A percentile compares a stretch with the other conserved stretches of the same genome.
These are phyloP conservation scores for Yponomeuta plumbellus DNA, from an alignment of 2,888 invertebrate genomes.

Conservation along the genomic window DNA sequence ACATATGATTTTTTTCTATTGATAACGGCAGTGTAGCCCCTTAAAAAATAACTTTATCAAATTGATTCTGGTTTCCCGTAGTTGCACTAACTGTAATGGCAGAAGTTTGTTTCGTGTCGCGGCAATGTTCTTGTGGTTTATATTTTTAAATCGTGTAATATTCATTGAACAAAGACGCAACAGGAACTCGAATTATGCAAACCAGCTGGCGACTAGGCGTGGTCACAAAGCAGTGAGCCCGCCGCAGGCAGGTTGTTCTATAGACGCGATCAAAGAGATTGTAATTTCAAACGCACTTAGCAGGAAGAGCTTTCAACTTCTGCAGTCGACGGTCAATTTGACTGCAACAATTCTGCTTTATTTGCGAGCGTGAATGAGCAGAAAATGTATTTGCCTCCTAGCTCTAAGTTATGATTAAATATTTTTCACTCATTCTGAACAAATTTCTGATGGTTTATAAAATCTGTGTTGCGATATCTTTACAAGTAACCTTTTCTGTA, in stretches of 20 bases:
- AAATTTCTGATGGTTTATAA: background rate
- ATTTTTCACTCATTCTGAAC: background rate
- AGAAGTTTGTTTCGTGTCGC: conserved; percentile 25
- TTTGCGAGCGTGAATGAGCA: no score
- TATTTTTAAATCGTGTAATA: background rate
- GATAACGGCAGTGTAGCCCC: background rate
- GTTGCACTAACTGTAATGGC: conserved; percentile 14
- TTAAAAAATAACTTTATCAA: background rate
- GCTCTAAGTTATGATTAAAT: no score
- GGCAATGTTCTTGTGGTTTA: background rate
- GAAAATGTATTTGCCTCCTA: no score
- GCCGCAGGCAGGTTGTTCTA: background rate
- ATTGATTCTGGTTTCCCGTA: background rate
- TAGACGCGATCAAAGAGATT: background rate
- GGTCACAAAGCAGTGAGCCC: background rate
- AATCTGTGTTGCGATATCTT: background rate
- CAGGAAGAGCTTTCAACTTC: background rate
- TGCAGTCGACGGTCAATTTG: background rate
- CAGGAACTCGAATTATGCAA: background rate
- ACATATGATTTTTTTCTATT: no score
- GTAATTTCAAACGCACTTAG: background rate
- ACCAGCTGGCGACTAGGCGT: background rate
- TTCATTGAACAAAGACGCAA: background rate
- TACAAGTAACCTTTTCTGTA: background rate
- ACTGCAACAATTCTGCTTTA: background rate